Base-by-base conservation (phyloP, 2,113 vertebrate species). In the Lagopus leucura region DNA sequence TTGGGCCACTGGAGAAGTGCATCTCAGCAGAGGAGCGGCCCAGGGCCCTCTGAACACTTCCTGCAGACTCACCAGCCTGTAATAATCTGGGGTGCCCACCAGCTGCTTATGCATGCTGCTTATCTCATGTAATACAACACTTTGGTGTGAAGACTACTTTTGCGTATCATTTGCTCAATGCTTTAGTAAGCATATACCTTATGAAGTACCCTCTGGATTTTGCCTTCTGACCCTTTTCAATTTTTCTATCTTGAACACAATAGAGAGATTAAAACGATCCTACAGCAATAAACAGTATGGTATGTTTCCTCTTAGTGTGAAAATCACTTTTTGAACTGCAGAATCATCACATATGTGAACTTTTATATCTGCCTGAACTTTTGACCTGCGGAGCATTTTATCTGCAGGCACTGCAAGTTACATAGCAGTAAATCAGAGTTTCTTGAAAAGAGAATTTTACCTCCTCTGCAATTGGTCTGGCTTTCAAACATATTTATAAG, bases 61-160 rank as follows among this genome's bases (percentile, higher is more conserved):
- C 60, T 86, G 50, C 38, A 78, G n/a, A n/a, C 72, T 70, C 1
- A 0, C 5, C 48, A 86, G 54, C 19, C 34, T 64, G 12, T 38
- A 25, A 28, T 25, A 42, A 34, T 1, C 30, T 55, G 11, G 13
- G 5, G 12, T 71, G 52, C 48, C 24, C 32, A 13, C 14, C 7
- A n/a, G 19, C 54, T 0, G 0, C 28, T 76, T 43, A 32, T 13
- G n/a, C n/a, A n/a, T n/a, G 19, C 54, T 0, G 0, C 28, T 76
- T 43, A 32, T 13, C 50, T 67, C 71, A 21, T 13, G 18, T 50
- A 15, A 38, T 38, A 25, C 57, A 79, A 50, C 38, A 11, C 32
- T 38, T 86, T 65, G 52, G 13, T 3, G 0, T 57, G 58, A 65
- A 67, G 76, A 14, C 36, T 14, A 5, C 71, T 66, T 57, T 67